phyloP scores from a whole-genome alignment of 2,113 vertebrate species.

The Orthonyx spaldingii region DNA sequence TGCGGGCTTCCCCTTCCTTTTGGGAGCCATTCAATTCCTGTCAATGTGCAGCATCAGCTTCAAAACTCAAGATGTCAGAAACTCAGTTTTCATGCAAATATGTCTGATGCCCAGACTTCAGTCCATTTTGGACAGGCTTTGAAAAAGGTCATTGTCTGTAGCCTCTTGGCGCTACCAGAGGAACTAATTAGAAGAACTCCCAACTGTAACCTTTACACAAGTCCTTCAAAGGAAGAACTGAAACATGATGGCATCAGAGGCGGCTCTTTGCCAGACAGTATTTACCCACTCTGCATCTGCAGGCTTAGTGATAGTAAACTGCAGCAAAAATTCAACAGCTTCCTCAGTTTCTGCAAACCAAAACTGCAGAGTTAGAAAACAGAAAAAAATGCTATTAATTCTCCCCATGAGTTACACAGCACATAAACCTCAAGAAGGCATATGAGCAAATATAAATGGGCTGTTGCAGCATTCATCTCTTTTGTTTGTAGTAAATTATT shows the following conservation, averaged over 20 bases:
- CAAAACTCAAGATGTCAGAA: background rate
- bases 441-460: slow-evolving; percentile 47
- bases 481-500: slow-evolving; percentile 59
- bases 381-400: background rate
- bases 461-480: slow-evolving; percentile 15
- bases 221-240: background rate
- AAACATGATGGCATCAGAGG: background rate
- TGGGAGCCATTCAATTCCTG: background rate
- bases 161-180: background rate
- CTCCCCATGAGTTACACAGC: background rate
- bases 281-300: background rate
- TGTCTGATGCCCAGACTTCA: background rate
- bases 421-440: slow-evolving; percentile 36
- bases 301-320: background rate
- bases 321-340: background rate
- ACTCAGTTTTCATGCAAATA: background rate
- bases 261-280: background rate
- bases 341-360: background rate
- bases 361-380: slow-evolving; percentile 1
- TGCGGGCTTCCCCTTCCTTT: background rate
- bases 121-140: background rate
- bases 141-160: background rate
- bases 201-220: background rate
- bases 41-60: background rate
- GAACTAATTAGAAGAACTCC: background rate